These are phyloP conservation scores for Microcebus ravelobensis DNA, from an alignment of 2,113 vertebrate genomes.

Conservation along the genomic window DNA sequence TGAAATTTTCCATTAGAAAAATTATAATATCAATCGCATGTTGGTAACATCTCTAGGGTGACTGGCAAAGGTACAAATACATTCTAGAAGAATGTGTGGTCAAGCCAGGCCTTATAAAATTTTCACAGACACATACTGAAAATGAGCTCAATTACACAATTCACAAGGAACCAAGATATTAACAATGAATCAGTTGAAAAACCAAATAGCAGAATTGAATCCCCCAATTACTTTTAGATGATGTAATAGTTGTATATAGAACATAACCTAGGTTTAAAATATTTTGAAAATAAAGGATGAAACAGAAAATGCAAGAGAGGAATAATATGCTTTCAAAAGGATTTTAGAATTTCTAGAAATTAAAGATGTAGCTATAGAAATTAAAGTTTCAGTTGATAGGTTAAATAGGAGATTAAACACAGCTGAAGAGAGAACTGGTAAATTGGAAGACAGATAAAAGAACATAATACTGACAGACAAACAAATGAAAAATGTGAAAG, in stretches of 20 bases:
- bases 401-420: not conserved
- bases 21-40: not conserved
- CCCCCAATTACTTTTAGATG: not conserved
- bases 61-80: not conserved
- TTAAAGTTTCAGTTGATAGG: not conserved
- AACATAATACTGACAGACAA: not conserved
- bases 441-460: not conserved
- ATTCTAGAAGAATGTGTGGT: not conserved
- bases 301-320: not conserved
- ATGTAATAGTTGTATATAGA: not conserved
- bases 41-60: not conserved
- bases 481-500: not conserved
- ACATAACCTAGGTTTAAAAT: not conserved
- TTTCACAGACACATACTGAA: not conserved
- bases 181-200: not conserved
- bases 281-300: not conserved
- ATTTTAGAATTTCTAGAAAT: not conserved
- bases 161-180: not conserved
- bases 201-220: not conserved
- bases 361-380: not conserved
- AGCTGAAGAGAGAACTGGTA: not conserved
- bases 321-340: not conserved
- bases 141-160: constrained; percentile 1
- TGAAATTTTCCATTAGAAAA: not conserved
- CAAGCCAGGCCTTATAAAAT: not conserved